Evolutionary conservation across 2,113 vertebrate species (phyloP).

Genomic region (Ornithorhynchus anatinus): DNA sequence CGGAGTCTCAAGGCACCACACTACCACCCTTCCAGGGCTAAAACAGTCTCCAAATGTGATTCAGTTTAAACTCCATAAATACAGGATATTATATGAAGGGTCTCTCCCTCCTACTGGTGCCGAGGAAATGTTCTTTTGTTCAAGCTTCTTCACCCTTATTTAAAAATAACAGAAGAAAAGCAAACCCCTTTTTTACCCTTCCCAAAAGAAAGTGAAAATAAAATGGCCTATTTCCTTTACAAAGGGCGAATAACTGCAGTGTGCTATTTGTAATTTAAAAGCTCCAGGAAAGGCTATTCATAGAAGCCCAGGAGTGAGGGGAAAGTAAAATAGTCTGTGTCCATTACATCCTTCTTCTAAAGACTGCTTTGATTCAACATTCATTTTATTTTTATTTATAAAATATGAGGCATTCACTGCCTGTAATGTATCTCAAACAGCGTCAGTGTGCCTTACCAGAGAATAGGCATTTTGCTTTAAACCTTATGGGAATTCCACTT

Average conservation of each 20-base stretch:
- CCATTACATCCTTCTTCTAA: constrained; percentile 15
- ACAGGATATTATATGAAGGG: background rate
- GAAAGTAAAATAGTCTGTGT: constrained; percentile 49
- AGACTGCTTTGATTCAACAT: constrained; percentile 16
- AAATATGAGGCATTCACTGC: constrained; percentile 30
- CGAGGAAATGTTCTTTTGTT: constrained; percentile 1
- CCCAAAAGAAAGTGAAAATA: constrained; percentile 26
- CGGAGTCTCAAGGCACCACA: background rate
- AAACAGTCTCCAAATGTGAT: constrained; percentile 22
- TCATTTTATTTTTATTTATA: constrained; percentile 50
- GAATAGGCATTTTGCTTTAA: constrained; percentile 5
- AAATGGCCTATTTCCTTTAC: constrained; percentile 41
- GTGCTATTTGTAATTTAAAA: constrained; percentile 54
- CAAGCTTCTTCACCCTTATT: constrained; percentile 13
- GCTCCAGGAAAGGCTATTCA: constrained; percentile 59
- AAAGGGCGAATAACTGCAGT: constrained; percentile 32
- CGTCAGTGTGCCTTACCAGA: no score
- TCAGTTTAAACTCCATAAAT: background rate
- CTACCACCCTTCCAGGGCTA: constrained; percentile 21
- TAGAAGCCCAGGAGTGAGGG: constrained; percentile 16
- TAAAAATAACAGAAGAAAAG: constrained; percentile 23
- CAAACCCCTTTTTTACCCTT: constrained; percentile 50
- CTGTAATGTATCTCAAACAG: constrained; percentile 7
- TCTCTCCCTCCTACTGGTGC: background rate
- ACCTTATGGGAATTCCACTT: constrained; percentile 22